Evolutionary conservation across 1,140 invertebrate genomes (phyloP), one percentile per base, ranked within the genome.

Genomic region (Magallana ariakensis): DNA sequence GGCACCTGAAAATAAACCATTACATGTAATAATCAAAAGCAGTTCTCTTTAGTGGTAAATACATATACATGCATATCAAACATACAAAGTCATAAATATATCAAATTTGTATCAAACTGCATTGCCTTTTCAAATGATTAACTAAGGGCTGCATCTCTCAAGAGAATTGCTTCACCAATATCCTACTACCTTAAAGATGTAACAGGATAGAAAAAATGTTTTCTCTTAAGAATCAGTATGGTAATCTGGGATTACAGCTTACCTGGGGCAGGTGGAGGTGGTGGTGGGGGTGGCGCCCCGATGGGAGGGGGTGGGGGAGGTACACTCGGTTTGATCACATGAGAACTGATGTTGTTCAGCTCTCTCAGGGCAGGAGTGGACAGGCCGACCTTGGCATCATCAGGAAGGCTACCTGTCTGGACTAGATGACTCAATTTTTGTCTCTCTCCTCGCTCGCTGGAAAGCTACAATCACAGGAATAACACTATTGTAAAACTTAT

Each of bases 381-480:
- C 56, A 95, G 88, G 16, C 94, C 94, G 90, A 97, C 97, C 95
- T 98, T 98, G 0, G 98, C 97, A 94, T 99, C 98, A 94, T 98
- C 98, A 58, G 98, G 97, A 92, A 99, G 96, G 95, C 97, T 98
- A 66, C 95, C 95, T 66, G 97, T 98, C 91, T 96, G 97, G 19
- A 98, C 97, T 83, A 98, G 95, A 90, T 97, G 96, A 94, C 98
- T 97, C 84, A 98, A 95, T 70, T 97, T 96, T 84, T 96, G 96
- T 87, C 97, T 95, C 93, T 98, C 97, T 22, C 96, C 96, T 90
- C 97, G 96, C 93, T 98, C 98, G 92, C 96, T 97, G 66, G 96
- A 96, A n/a, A 98, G 93, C 95, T 98, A 96, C 54, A 89, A 85
- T 46, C 5, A 46, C 33, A 46, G 33, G 33, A 5, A 46, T 46